phyloP scores from a whole-genome alignment of 2,113 vertebrate genomes.

The cattle (Bos taurus) region DNA sequence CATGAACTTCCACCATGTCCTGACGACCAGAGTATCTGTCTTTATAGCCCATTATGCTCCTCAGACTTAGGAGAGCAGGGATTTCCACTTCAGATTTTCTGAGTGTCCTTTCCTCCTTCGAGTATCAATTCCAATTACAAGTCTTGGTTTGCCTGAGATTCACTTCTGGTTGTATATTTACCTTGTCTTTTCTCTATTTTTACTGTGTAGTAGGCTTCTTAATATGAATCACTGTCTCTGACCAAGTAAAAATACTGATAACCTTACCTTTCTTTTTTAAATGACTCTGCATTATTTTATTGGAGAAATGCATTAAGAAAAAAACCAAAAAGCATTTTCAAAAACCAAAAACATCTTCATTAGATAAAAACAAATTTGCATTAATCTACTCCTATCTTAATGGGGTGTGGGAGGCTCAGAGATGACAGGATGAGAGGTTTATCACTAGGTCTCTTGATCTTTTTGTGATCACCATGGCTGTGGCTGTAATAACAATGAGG shows the following conservation, averaged over 20 bases:
- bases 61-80: neutral
- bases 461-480: neutral
- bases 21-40: neutral
- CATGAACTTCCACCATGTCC: neutral
- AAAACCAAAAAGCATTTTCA: neutral
- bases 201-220: neutral
- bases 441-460: neutral
- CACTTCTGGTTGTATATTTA: neutral
- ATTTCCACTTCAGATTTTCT: neutral
- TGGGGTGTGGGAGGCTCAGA: neutral
- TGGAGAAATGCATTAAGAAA: neutral
- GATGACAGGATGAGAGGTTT: neutral
- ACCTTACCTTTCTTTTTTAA: neutral
- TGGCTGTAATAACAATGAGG: neutral
- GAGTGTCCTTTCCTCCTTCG: neutral
- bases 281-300: neutral
- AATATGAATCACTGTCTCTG: neutral
- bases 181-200: neutral
- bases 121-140: neutral
- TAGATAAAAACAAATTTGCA: neutral
- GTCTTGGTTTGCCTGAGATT: neutral
- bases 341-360: neutral
- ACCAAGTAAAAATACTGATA: neutral
- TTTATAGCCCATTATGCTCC: neutral
- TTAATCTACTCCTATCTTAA: neutral